Conservation (phyloP, 2,113 vertebrate genomes). For the Turnix velox region DNA sequence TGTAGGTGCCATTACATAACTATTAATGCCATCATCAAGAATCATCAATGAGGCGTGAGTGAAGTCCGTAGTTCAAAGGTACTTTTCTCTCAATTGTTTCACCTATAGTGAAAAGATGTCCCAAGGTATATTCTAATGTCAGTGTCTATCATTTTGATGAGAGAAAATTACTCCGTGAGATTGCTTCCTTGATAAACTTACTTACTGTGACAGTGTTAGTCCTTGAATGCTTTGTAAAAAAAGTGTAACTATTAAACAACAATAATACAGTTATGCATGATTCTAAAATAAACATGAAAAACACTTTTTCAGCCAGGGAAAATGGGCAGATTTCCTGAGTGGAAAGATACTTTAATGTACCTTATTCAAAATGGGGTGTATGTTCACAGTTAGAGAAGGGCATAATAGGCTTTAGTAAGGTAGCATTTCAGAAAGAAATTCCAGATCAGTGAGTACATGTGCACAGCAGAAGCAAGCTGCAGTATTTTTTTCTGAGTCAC, state of each 20-base stretch:
- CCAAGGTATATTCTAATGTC: background rate
- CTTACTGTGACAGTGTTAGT: background rate
- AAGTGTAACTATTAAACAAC: background rate
- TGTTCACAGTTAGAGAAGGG: background rate
- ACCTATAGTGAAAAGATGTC: background rate
- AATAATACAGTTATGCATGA: background rate
- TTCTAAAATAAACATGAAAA: background rate
- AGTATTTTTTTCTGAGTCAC: background rate
- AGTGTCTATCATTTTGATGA: background rate
- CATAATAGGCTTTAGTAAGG: background rate
- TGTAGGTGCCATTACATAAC: background rate
- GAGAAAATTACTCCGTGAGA: background rate
- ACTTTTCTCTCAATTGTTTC: background rate
- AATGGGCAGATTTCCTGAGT: background rate
- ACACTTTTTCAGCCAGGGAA: background rate
- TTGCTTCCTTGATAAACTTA: slow-evolving; percentile 4
- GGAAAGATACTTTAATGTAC: background rate
- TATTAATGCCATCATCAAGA: background rate
- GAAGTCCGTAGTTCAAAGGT: background rate
- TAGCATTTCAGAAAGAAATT: background rate
- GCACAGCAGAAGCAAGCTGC: background rate
- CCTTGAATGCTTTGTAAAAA: background rate
- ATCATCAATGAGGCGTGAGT: background rate
- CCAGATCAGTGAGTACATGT: rapidly evolving
- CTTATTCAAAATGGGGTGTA: background rate